phyloP scores from a whole-genome alignment of 2,113 vertebrate species.

The Cisticola juncidis region DNA sequence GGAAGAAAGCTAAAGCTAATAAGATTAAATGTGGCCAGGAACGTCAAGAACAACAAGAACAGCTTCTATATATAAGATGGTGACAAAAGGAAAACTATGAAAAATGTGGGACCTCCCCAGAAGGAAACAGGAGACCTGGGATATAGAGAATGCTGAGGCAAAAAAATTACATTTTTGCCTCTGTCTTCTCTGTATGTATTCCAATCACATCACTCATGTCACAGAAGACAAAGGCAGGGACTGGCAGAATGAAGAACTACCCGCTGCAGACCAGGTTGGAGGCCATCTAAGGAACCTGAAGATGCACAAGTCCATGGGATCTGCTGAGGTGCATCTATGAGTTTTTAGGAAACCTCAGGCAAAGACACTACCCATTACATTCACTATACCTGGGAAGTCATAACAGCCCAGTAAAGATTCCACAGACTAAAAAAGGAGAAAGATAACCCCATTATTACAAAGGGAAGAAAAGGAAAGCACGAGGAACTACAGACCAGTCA shows the following conservation, averaged over 20 bases:
- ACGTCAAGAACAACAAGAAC: not conserved
- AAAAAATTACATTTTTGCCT: not conserved
- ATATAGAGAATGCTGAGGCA: not conserved
- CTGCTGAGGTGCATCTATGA: rapidly evolving
- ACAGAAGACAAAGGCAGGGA: not conserved
- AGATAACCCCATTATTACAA: not conserved
- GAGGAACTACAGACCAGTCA: not conserved
- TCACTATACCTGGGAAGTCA: not conserved
- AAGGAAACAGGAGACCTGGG: not conserved
- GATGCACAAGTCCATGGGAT: not conserved
- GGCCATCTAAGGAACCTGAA: not conserved
- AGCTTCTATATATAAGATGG: not conserved
- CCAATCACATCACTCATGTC: not conserved
- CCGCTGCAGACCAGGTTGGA: not conserved
- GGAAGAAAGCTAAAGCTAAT: not conserved
- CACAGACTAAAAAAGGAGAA: not conserved
- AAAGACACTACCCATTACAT: not conserved
- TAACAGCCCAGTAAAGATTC: not conserved
- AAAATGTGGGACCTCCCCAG: not conserved
- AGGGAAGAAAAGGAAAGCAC: not conserved
- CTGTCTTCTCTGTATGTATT: not conserved
- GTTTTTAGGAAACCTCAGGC: not conserved
- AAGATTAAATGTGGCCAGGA: not conserved
- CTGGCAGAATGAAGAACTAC: not conserved
- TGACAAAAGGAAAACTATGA: not conserved